Percentiles rank a stretch among this genome's conserved stretches.
Evolutionary conservation across 1,140 invertebrate species (phyloP).

Genomic region (Protaetia brevitarsis): DNA sequence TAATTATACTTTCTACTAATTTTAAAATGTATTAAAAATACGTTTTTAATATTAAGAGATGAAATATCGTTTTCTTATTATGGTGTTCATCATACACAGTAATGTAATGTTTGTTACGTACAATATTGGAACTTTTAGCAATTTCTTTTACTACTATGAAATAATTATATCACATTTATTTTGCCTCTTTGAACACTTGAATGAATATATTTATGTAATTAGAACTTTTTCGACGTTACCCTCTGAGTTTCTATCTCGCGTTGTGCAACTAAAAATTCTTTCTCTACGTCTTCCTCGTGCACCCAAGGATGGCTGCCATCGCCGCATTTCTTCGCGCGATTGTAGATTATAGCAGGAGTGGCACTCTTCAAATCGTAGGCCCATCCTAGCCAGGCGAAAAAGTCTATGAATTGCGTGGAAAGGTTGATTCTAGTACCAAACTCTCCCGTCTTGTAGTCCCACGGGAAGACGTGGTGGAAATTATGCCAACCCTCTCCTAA

Average conservation of each 20-base stretch:
- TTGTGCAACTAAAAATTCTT: slow-evolving; percentile 44
- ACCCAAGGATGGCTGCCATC: slow-evolving; percentile 60
- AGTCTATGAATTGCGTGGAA: slow-evolving; percentile 70
- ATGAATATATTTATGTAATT: not conserved
- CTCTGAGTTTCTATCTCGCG: not conserved
- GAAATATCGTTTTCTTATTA: not conserved
- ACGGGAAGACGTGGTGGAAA: slow-evolving; percentile 89
- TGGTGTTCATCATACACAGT: not conserved
- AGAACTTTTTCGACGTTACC: not conserved
- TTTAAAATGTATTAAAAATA: too few species aligned
- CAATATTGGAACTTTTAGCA: not conserved
- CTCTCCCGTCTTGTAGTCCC: slow-evolving; percentile 86
- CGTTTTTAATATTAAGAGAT: too few species aligned
- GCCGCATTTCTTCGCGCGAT: slow-evolving; percentile 59
- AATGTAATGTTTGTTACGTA: not conserved
- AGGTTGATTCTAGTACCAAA: slow-evolving; percentile 65
- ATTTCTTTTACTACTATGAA: not conserved
- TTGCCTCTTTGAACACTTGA: not conserved
- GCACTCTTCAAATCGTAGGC: slow-evolving; percentile 69
- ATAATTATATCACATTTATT: not conserved
- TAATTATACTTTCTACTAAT: not conserved
- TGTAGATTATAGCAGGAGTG: slow-evolving; percentile 60
- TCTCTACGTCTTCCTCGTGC: slow-evolving; percentile 51
- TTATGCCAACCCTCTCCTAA: slow-evolving; percentile 91
- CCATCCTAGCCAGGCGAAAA: slow-evolving; percentile 68